Base-by-base conservation (phyloP, 2,888 invertebrate genomes). In the Calameuta idolon region DNA sequence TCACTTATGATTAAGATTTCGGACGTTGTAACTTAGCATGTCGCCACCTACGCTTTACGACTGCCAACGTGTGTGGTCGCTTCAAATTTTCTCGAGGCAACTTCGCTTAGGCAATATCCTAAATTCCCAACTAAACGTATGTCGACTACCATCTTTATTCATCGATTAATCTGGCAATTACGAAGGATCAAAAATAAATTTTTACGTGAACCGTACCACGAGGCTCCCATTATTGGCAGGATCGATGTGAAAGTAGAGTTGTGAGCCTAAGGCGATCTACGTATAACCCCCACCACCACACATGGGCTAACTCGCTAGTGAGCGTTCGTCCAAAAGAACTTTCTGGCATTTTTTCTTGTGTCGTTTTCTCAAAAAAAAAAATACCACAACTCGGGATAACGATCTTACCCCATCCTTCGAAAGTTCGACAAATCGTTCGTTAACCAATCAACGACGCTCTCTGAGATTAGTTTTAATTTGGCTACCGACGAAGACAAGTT, bases 21-120 rank as follows among this genome's bases (percentile, higher is more conserved):
- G 71, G 30, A 71, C 71, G 11, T 71, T 71, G 71, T 71, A 31
- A 31, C 71, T 71, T 71, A 15, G 71, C 12, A 34, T 34, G 31
- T 71, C 9, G 71, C 31, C 71, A 71, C 71, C 71, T 71, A 71
- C 71, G 71, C 71, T 15, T 33, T 71, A 34, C 5, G 71, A 15
- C 31, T 31, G 71, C 9, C 71, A 34, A n/a, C 71, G 71, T 71
- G 71, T 71, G 71, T 71, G 71, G 71, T 34, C 71, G 71, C 31
- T 31, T 23, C 12, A 31, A 15, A 34, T 71, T 71, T 71, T 71
- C 71, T 11, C 4, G 4, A 34, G 31, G 34, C 33, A 12, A 5
- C 11, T 71, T 71, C 71, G 71, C 33, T 71, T 71, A 71, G 31
- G 71, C 30, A 71, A 71, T 71, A 71, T 71, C 71, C 71, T 31